Percentiles rank a stretch among this genome's conserved stretches.
Evolutionary conservation across 2,797 vertebrate species (phyloP).

Genomic region (Melanotaenia parkinsoni): DNA sequence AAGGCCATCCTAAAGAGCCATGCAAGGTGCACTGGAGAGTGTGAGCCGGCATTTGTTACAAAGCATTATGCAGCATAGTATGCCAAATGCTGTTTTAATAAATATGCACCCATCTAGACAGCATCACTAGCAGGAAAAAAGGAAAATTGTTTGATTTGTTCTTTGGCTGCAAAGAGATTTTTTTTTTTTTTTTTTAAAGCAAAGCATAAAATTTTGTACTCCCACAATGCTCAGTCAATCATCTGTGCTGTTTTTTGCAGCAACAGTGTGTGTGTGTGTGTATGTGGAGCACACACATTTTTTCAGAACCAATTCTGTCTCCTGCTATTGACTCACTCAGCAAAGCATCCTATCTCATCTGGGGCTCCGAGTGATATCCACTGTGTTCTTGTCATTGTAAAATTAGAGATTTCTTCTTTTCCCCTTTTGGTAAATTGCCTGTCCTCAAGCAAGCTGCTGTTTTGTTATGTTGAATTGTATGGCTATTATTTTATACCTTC

Average conservation of each 20-base stretch:
- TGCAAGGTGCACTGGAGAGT: too few species aligned
- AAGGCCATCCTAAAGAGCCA: too few species aligned
- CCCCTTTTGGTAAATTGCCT: too few species aligned
- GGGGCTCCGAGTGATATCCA: background rate
- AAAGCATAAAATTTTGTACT: background rate
- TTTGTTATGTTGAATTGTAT: background rate
- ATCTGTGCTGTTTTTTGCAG: background rate
- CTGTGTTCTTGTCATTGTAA: too few species aligned
- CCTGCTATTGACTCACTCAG: background rate
- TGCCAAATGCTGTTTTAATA: too few species aligned
- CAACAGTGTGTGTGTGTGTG: background rate
- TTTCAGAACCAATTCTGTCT: background rate
- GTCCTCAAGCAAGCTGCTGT: background rate
- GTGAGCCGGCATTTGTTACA: too few species aligned
- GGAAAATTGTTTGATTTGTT: background rate
- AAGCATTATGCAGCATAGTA: too few species aligned
- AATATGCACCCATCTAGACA: too few species aligned
- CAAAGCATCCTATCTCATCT: background rate
- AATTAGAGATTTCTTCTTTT: too few species aligned
- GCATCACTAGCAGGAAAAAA: too few species aligned
- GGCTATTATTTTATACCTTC: background rate
- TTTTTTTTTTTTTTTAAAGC: too few species aligned
- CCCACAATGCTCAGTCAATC: background rate
- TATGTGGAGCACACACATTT: background rate
- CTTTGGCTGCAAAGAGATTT: too few species aligned